Base-by-base conservation (phyloP, 2,113 vertebrate species). In the Corvus hawaiiensis region DNA sequence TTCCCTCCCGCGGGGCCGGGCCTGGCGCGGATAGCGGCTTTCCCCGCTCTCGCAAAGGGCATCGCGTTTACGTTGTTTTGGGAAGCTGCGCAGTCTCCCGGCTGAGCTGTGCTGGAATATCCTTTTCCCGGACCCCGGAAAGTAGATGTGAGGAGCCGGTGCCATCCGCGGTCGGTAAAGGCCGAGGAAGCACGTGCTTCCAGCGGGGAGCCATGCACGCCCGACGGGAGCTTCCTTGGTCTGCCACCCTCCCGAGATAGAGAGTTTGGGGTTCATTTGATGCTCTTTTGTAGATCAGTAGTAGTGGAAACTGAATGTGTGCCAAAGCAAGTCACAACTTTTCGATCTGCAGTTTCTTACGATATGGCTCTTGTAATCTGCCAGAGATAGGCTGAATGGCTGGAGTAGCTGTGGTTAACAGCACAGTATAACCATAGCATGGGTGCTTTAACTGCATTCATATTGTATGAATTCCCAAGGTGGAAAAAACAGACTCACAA, bases 261-360 rank as follows among this genome's bases (percentile, higher is more conserved):
- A 19, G 52, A 4, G 11, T 0, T 10, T 11, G 76, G 32, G n/a
- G 2, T 5, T 32, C 37, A 0, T 2, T 4, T 5, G 22, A 0
- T 44, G 39, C 13, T 30, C 10, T 22, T 22, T 28, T 8, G 56
- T 58, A 24, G 17, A 69, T 46, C 17, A 2, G 76, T 1, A 12
- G 9, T 9, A n/a, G 49, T 21, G 27, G 22, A 19, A 78, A 10
- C 10, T 7, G 58, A 59, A 10, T 1, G 9, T 4, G 39, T 7
- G n/a, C 21, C n/a, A 3, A 16, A 16, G 39, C 37, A 22, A 28
- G 48, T 21, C 6, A 0, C 49, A 49, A 24, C 35, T 88, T 14
- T 39, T 22, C 41, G 16, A 30, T 12, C 10, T 6, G 5, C 27
- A 13, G 32, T 41, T 39, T 52, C 19, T 67, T 37, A 2, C 4